Percentiles rank a stretch among this genome's conserved stretches.
These are phyloP conservation scores for Microtus richardsoni DNA, from an alignment of 2,113 vertebrate species.

Conservation along the genomic window DNA sequence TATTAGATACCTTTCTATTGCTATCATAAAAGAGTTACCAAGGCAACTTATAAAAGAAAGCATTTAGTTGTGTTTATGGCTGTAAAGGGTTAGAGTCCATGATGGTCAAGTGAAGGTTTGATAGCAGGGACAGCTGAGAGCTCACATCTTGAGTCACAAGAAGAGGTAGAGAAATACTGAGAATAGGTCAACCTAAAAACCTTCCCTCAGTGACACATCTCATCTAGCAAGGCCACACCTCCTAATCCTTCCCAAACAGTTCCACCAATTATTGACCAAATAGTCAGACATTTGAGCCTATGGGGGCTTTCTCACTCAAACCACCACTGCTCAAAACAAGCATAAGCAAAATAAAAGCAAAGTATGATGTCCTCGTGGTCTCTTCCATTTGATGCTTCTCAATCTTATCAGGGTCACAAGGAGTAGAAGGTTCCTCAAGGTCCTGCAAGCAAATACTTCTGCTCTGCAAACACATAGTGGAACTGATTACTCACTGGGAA, in stretches of 20 bases:
- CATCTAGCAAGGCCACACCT: not conserved
- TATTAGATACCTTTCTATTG: not conserved
- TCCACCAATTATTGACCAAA: not conserved
- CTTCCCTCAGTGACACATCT: not conserved
- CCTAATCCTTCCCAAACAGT: not conserved
- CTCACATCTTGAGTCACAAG: not conserved
- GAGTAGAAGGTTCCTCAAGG: not conserved
- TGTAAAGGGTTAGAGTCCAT: not conserved
- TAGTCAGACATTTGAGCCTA: not conserved
- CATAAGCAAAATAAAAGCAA: not conserved
- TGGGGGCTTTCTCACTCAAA: not conserved
- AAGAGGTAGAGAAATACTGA: not conserved
- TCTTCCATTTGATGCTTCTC: not conserved
- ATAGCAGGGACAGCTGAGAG: not conserved
- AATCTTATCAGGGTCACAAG: not conserved
- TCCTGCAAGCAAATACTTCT: rapidly evolving
- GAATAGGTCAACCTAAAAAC: not conserved
- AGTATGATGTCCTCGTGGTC: not conserved
- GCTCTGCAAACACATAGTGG: not conserved
- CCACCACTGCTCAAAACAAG: not conserved
- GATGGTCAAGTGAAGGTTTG: not conserved
- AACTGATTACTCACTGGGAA: not conserved
- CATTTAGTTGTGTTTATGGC: not conserved
- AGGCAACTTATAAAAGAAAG: not conserved
- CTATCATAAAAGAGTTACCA: not conserved